Evolutionary conservation across 2,888 invertebrate species (phyloP), one percentile per base, ranked within the genome.

Genomic region (Drosophila basisetae): DNA sequence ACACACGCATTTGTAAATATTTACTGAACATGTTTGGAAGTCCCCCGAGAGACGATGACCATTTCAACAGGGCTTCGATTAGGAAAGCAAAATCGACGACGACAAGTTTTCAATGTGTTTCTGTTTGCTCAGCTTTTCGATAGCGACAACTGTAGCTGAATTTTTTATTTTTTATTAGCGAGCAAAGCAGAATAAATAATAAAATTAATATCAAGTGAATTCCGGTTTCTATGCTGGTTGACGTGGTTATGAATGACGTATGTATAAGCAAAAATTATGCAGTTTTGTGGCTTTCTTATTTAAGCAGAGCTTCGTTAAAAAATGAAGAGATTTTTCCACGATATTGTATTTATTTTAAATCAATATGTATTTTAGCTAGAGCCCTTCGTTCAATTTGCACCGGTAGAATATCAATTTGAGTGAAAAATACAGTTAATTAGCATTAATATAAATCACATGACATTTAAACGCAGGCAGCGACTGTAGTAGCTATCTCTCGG

Each of bases 361-460:
- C 5, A 28, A 31, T 31, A 43, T 60, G 47, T 49, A n/a, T 68
- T 70, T 53, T 56, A 53, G 53, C 41, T 35, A 73, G 50, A 76
- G 53, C 64, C 58, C 54, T 63, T 61, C 61, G 54, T 22, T 43
- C 10, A 67, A 54, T 72, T 72, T 28, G 54, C 68, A 76, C 50
- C 37, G n/a, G 65, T 61, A 49, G 33, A 64, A 55, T 61, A 66
- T 78, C 33, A 77, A 71, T 47, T 58, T 41, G 63, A n/a, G 13
- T 49, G 55, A 39, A 67, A 74, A 77, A 63, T 68, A 54, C 53
- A 61, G 60, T 78, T 81, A 82, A 89, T 87, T 84, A 89, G 73
- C 78, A 75, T 76, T 68, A 61, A 58, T 22, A 50, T 60, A 75
- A 85, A 75, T 85, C 89, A 89, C 88, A 91, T 89, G 89, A 88